Percentiles rank a stretch among this genome's conserved stretches.
phyloP scores from a whole-genome alignment of 2,888 invertebrate species.

The Galeopsomyia nigrocyanea region DNA sequence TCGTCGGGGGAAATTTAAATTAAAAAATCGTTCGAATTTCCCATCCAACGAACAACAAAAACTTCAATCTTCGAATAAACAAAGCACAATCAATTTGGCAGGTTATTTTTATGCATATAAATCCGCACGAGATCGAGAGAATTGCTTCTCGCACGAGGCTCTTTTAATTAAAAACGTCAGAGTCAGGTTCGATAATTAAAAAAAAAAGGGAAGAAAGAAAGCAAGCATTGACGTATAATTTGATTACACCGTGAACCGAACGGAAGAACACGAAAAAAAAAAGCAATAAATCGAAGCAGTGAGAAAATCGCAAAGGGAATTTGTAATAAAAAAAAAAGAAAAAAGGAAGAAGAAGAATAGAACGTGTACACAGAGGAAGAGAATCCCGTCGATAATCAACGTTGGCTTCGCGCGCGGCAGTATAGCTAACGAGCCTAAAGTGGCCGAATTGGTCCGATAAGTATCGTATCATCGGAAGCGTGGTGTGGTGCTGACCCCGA shows the following conservation, averaged over 20 bases:
- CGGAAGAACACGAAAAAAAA: background rate
- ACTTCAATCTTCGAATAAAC: too few relatives aligned
- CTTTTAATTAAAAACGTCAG: slow-evolving; percentile 7
- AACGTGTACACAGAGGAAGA: background rate
- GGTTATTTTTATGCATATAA: too few relatives aligned
- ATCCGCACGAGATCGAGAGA: too few relatives aligned
- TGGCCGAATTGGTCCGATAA: slow-evolving; percentile 32
- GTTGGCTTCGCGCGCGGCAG: background rate
- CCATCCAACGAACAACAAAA: too few relatives aligned
- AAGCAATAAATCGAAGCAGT: background rate
- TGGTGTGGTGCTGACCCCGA: slow-evolving; percentile 16
- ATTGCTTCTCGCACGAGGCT: too few relatives aligned
- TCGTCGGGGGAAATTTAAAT: too few relatives aligned
- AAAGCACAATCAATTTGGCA: too few relatives aligned
- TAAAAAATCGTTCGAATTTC: too few relatives aligned
- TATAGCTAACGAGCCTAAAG: slow-evolving; percentile 35
- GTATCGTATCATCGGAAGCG: slow-evolving; percentile 11
- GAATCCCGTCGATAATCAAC: slow-evolving; percentile 14
- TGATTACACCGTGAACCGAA: background rate
- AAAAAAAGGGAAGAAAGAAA: too few relatives aligned
- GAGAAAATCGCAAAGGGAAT: background rate
- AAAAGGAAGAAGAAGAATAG: background rate
- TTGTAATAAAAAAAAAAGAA: background rate
- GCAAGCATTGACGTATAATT: slow-evolving; percentile 12
- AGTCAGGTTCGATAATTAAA: background rate